phyloP scores from a whole-genome alignment of 2,113 vertebrate genomes.

The Phainopepla nitens region DNA sequence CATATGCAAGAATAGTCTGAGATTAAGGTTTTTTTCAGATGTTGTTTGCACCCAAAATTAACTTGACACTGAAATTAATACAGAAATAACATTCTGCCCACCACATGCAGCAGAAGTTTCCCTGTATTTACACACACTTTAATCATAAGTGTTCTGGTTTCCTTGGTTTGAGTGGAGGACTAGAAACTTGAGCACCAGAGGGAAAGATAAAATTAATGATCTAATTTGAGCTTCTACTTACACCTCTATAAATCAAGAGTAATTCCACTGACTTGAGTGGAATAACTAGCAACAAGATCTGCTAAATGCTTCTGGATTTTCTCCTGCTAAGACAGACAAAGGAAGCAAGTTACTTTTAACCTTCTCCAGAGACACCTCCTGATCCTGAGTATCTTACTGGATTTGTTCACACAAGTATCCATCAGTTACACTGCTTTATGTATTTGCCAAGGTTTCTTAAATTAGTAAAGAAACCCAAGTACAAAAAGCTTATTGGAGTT shows the following conservation, averaged over 20 bases:
- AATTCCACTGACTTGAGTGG: slow-evolving; percentile 22
- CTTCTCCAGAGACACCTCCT: not conserved
- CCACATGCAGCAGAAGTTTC: not conserved
- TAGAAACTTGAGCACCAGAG: not conserved
- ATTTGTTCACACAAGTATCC: not conserved
- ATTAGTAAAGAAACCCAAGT: not conserved
- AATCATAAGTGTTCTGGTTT: not conserved
- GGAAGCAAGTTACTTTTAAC: not conserved
- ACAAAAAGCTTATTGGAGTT: not conserved
- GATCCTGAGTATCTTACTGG: not conserved
- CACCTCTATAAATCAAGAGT: not conserved
- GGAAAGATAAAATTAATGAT: slow-evolving; percentile 20
- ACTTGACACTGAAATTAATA: not conserved
- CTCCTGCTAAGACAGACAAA: not conserved
- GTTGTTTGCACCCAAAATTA: not conserved
- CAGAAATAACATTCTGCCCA: not conserved
- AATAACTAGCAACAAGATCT: slow-evolving; percentile 21
- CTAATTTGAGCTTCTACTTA: not conserved
- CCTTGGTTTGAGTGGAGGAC: not conserved
- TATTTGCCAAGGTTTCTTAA: not conserved
- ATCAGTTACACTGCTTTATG: not conserved
- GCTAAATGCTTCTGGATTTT: slow-evolving; percentile 1
- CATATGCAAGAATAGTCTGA: not conserved
- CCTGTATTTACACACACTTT: not conserved
- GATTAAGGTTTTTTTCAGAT: not conserved